Evolutionary conservation across 2,888 invertebrate species (phyloP).

Genomic region (Habroteleia sp.): DNA sequence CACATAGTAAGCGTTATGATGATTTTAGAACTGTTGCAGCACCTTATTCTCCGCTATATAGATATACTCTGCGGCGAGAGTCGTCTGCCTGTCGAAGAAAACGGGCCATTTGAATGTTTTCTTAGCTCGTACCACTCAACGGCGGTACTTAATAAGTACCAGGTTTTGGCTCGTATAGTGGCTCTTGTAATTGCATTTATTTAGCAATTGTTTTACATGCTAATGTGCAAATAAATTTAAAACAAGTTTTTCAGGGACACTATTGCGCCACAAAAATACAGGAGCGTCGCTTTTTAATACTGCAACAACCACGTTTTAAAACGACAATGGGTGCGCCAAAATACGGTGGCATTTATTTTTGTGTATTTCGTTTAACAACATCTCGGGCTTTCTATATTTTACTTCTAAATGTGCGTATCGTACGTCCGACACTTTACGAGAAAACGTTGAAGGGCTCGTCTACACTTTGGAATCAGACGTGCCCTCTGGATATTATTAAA

Average conservation of each 20-base stretch:
- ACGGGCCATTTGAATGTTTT: too few species aligned
- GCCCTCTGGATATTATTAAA: slow-evolving; percentile 73
- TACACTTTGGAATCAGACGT: slow-evolving; percentile 67
- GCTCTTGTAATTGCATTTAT: slow-evolving; percentile 16
- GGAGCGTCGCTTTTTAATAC: slow-evolving; percentile 77
- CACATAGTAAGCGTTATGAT: too few species aligned
- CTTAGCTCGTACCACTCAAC: too few species aligned
- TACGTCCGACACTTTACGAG: slow-evolving; percentile 70
- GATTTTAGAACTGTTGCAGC: too few species aligned
- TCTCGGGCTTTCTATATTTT: slow-evolving; percentile 26
- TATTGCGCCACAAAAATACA: slow-evolving; percentile 67
- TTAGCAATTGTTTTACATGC: slow-evolving; percentile 30
- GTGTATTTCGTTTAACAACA: slow-evolving; percentile 31
- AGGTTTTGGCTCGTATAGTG: slow-evolving; percentile 10
- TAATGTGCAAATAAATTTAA: slow-evolving; percentile 66
- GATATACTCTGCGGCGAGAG: too few species aligned
- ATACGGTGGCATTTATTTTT: slow-evolving; percentile 22
- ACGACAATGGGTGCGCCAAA: slow-evolving; percentile 33
- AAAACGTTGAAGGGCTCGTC: slow-evolving; percentile 72
- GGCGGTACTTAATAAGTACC: slow-evolving; percentile 17
- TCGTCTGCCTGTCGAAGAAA: too few species aligned
- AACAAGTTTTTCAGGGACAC: slow-evolving; percentile 64
- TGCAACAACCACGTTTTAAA: slow-evolving; percentile 71
- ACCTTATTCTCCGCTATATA: too few species aligned
- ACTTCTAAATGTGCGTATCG: slow-evolving; percentile 58